Evolutionary conservation across 2,888 invertebrate species (phyloP), one percentile per base, ranked within the genome.

Genomic region (Drosophila limbata): DNA sequence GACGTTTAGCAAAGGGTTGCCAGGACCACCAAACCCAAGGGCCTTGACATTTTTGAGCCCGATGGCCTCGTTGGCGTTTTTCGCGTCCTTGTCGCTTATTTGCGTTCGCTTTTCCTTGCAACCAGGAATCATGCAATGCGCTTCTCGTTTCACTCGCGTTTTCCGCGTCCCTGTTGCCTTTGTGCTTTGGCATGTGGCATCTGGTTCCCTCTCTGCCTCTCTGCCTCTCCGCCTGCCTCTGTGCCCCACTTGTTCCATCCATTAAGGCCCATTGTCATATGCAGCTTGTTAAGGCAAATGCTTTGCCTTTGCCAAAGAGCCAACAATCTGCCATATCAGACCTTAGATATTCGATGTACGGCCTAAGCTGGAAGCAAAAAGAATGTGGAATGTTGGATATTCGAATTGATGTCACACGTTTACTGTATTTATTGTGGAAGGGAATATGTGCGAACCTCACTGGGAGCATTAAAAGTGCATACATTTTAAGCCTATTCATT

Each of bases 81-180:
- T 59, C 65, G 72, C 69, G 79, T 84, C 81, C 81, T 82, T 81
- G 81, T 66, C 66, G 84, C 73, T 71, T 78, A 77, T 81, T 82
- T 75, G 80, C 61, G 59, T 68, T 76, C 69, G 53, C 35, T 40
- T 33, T 52, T 47, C 9, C 35, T 28, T 53, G 50, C 70, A 61
- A 60, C 31, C 64, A 52, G 64, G 52, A 59, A 55, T 33, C 52
- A 53, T 59, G 51, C 56, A 71, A 64, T 62, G 52, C 60, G 72
- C 72, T 65, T 52, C 48, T 65, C 59, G 44, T 48, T 60, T 63
- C 55, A 13, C 11, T 33, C 28, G 59, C 63, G 11, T 50, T 55
- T 47, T 10, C 31, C 28, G 48, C 59, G 8, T 39, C 48, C 59
- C 48, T 48, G 44, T 39, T 56, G 44, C 28, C 65, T 55, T 56